Evolutionary conservation across 2,113 vertebrate species (phyloP).

Genomic region (Cyprinodon tularosa): DNA sequence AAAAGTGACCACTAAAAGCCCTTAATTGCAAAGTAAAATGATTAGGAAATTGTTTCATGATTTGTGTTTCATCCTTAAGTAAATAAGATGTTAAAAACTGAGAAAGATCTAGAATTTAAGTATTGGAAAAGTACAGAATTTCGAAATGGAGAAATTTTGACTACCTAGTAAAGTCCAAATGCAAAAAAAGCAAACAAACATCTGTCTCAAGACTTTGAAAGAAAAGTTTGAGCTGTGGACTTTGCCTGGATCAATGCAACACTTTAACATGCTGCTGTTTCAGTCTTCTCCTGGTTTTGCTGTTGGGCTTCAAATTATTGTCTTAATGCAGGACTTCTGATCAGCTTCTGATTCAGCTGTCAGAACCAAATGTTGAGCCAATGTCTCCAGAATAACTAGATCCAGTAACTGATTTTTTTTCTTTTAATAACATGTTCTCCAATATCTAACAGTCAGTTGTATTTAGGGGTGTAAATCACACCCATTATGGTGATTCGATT

Average conservation of each 20-base stretch:
- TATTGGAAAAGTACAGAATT: too few relatives aligned
- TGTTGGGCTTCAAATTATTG: background rate
- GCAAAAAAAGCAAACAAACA: too few relatives aligned
- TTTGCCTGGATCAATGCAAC: background rate
- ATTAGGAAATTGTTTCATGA: too few relatives aligned
- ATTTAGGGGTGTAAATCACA: too few relatives aligned
- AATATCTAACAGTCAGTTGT: too few relatives aligned
- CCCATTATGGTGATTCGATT: too few relatives aligned
- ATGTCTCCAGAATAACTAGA: background rate
- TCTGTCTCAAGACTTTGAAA: background rate
- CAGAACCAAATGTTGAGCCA: background rate
- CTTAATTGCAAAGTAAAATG: too few relatives aligned
- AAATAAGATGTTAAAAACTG: background rate
- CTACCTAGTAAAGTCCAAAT: too few relatives aligned
- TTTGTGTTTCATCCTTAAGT: too few relatives aligned
- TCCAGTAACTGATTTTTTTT: background rate
- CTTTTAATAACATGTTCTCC: background rate
- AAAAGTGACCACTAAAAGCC: too few relatives aligned
- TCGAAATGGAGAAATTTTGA: too few relatives aligned
- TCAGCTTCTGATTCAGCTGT: background rate
- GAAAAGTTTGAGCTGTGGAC: background rate
- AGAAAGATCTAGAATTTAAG: background rate
- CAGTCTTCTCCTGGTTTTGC: background rate
- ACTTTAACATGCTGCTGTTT: background rate
- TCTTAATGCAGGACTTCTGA: background rate